Evolutionary conservation across 2,797 vertebrate genomes (phyloP).

Genomic region (Lateolabrax maculatus): DNA sequence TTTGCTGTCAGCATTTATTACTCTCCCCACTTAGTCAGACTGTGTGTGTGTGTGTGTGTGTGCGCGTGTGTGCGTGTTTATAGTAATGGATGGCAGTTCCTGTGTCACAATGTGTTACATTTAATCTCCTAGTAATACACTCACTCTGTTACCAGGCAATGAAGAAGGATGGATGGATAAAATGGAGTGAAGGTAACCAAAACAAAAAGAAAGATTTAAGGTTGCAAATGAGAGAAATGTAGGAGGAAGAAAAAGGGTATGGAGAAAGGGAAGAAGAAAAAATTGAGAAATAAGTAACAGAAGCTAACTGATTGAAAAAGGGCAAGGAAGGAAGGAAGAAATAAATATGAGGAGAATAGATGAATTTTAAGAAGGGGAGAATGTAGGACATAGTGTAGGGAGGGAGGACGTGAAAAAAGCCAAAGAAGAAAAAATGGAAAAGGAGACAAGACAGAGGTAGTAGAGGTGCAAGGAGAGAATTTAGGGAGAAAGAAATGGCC

Average conservation of each 20-base stretch:
- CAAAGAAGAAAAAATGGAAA: slow-evolving; percentile 30
- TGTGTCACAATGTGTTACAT: slow-evolving; percentile 28
- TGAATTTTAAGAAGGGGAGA: neutral
- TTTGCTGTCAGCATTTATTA: slow-evolving; percentile 29
- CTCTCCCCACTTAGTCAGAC: slow-evolving; percentile 9
- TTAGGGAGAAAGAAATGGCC: slow-evolving; percentile 50
- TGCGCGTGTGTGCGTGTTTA: neutral
- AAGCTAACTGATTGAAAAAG: neutral
- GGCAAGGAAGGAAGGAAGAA: neutral
- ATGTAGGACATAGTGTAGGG: neutral
- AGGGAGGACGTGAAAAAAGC: neutral
- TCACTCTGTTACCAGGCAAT: slow-evolving; percentile 24
- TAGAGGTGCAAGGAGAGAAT: slow-evolving; percentile 29
- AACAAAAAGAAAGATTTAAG: slow-evolving; percentile 23
- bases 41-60: neutral
- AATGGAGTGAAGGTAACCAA: slow-evolving; percentile 31
- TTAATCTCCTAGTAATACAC: slow-evolving; percentile 57
- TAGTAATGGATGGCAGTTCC: slow-evolving; percentile 37
- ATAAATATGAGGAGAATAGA: neutral
- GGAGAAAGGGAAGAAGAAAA: neutral
- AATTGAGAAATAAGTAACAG: neutral
- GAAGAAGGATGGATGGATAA: slow-evolving; percentile 30
- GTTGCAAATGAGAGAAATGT: neutral
- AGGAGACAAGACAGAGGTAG: slow-evolving; percentile 1
- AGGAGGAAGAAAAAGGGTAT: neutral